Percentiles rank a stretch among this genome's conserved stretches.
These are phyloP conservation scores for Thamnophis sirtalis DNA, from an alignment of 2,113 vertebrate genomes.

Conservation along the genomic window DNA sequence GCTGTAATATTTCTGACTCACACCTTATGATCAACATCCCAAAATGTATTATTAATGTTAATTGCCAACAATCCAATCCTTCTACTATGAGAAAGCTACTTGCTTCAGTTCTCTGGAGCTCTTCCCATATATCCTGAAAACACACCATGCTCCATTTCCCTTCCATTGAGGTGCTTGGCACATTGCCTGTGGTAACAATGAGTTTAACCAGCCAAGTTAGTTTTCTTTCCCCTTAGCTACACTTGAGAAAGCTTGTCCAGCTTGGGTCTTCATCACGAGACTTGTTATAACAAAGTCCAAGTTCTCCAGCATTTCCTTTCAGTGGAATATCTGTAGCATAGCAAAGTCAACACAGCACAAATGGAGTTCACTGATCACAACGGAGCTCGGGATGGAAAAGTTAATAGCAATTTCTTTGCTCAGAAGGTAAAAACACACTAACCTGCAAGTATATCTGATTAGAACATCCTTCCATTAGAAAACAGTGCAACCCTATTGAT, in stretches of 20 bases:
- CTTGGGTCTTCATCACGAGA: neutral
- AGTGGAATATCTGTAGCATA: neutral
- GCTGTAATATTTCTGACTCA: neutral
- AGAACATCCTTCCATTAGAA: neutral
- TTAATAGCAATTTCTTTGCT: neutral
- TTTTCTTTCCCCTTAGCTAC: neutral
- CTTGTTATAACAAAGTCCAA: neutral
- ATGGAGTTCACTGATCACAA: neutral
- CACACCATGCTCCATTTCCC: neutral
- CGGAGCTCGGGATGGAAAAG: neutral
- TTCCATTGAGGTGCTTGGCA: conserved; percentile 6
- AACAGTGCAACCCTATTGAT: accelerated
- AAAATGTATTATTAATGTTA: neutral
- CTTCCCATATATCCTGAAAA: neutral
- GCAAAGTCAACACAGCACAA: neutral
- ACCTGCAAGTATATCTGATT: neutral
- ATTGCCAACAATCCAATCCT: neutral
- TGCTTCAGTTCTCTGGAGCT: neutral
- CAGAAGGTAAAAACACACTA: neutral
- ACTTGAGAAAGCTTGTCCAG: neutral
- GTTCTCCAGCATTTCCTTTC: neutral
- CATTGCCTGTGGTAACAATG: conserved; percentile 7
- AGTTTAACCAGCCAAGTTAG: neutral
- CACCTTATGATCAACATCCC: neutral
- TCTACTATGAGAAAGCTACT: neutral